phyloP scores from a whole-genome alignment of 1,140 invertebrate genomes.

The Coptotermes formosanus region DNA sequence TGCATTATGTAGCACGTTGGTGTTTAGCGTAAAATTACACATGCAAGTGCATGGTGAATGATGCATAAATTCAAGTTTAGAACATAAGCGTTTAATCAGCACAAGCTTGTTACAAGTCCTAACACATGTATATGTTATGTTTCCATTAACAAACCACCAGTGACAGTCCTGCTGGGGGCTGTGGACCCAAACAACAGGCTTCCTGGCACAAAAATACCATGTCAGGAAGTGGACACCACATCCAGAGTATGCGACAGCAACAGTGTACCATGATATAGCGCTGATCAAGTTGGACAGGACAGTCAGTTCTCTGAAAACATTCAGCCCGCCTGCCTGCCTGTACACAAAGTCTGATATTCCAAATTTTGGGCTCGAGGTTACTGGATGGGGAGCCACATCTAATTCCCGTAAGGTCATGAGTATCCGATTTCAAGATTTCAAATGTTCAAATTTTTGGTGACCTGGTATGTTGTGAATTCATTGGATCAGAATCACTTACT shows the following conservation, averaged over 20 bases:
- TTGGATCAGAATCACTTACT: too few relatives aligned
- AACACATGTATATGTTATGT: neutral
- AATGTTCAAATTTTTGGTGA: too few relatives aligned
- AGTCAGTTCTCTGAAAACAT: slow-evolving; percentile 16
- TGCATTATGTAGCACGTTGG: too few relatives aligned
- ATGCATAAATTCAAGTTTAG: too few relatives aligned
- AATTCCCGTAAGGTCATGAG: neutral
- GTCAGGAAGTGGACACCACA: neutral
- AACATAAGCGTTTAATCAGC: too few relatives aligned
- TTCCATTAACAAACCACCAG: neutral
- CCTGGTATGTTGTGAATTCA: too few relatives aligned
- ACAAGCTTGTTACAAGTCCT: too few relatives aligned
- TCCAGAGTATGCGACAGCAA: neutral
- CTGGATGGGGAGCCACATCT: neutral
- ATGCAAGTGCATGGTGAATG: too few relatives aligned
- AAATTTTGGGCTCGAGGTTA: neutral
- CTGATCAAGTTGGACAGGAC: neutral
- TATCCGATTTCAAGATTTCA: too few relatives aligned
- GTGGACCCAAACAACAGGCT: neutral
- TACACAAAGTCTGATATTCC: neutral
- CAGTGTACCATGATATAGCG: slow-evolving; percentile 11
- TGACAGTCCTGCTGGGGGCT: neutral
- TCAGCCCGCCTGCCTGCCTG: slow-evolving; percentile 7
- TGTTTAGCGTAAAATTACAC: too few relatives aligned
- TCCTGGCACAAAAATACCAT: neutral